These are phyloP conservation scores for Oxytorus armatus DNA, from an alignment of 2,888 invertebrate species.

Conservation along the genomic window DNA sequence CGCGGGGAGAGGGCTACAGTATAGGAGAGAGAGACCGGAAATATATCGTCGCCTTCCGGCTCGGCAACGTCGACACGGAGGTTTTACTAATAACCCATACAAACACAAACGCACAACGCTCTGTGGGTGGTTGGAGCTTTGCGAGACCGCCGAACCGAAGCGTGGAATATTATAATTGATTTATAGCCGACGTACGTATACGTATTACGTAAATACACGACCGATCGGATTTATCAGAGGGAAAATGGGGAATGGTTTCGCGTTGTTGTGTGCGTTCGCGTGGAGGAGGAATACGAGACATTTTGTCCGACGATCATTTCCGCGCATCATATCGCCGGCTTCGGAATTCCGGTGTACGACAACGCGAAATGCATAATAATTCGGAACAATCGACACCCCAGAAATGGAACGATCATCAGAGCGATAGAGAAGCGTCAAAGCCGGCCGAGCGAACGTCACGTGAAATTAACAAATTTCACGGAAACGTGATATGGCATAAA, in stretches of 20 bases:
- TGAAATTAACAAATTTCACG: constrained; percentile 60
- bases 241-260: constrained; percentile 63
- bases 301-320: constrained; percentile 58
- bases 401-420: constrained; percentile 43
- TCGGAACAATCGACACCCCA: constrained; percentile 45
- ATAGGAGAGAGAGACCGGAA: constrained; percentile 71
- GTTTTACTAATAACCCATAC: constrained; percentile 83
- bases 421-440: constrained; percentile 16
- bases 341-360: constrained; percentile 64
- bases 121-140: constrained; percentile 16
- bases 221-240: constrained; percentile 81
- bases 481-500: constrained; percentile 38
- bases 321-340: constrained; percentile 61
- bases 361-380: constrained; percentile 63
- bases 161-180: constrained; percentile 85
- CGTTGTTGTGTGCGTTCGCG: constrained; percentile 5
- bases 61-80: constrained; percentile 73
- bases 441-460: constrained; percentile 14
- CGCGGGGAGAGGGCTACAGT: constrained; percentile 46
- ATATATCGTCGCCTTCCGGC: constrained; percentile 83
- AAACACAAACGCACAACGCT: too few relatives aligned
- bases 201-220: constrained; percentile 34
- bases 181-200: constrained; percentile 74
- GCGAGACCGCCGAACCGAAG: constrained; percentile 82
- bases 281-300: constrained; percentile 49